Percentiles rank a stretch among this genome's conserved stretches.
Conservation (phyloP, 2,888 invertebrate genomes). For the Tetragnatha montana region DNA sequence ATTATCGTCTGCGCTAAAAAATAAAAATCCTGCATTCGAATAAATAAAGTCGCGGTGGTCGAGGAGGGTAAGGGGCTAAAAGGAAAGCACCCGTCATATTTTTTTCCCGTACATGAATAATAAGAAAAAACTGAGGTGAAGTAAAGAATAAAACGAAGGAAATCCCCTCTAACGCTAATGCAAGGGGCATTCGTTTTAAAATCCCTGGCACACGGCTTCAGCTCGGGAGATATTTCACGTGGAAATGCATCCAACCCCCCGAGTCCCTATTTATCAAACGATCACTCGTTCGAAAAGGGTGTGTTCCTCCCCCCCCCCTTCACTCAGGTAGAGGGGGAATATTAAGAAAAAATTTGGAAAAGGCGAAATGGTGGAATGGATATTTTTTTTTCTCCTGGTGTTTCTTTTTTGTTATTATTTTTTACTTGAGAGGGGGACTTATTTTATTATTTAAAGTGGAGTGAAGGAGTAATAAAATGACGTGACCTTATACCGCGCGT, state of each 20-base stretch:
- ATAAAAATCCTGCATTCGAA: not conserved
- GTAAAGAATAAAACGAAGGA: not conserved
- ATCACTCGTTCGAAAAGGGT: constrained; percentile 29
- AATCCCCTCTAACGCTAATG: not conserved
- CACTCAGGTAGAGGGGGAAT: not conserved
- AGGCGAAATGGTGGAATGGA: constrained; percentile 20
- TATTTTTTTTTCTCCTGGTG: not conserved
- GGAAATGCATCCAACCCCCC: constrained; percentile 50
- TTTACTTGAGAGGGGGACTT: not conserved
- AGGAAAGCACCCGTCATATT: not conserved
- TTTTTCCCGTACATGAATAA: not conserved
- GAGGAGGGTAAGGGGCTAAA: not conserved
- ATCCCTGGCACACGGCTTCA: constrained; percentile 35
- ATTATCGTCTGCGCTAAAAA: constrained; percentile 12
- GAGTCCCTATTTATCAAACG: constrained; percentile 52
- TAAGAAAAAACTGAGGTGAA: not conserved
- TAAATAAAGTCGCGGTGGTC: not conserved
- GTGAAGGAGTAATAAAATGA: constrained; percentile 2
- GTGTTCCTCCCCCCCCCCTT: not conserved
- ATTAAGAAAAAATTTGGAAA: constrained; percentile 15
- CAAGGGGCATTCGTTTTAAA: constrained; percentile 51
- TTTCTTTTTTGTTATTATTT: not conserved
- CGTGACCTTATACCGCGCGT: not conserved
- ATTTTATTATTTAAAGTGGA: not conserved
- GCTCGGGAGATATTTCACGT: constrained; percentile 47